Evolutionary conservation across 2,797 vertebrate species (phyloP).

Genomic region (Fistularia commersonii): DNA sequence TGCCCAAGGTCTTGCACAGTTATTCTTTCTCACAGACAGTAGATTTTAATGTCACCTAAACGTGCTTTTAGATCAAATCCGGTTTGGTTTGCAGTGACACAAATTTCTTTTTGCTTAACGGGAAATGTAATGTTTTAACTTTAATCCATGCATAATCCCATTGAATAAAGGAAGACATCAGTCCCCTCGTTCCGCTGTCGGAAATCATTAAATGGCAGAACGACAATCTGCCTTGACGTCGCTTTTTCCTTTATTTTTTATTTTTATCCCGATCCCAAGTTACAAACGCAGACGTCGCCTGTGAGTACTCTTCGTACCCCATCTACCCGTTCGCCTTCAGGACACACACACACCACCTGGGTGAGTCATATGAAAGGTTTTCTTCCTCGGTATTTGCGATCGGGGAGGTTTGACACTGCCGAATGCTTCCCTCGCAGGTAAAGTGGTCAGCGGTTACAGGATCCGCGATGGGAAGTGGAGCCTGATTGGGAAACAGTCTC

Average conservation of each 20-base stretch:
- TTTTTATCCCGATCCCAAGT: constrained; percentile 54
- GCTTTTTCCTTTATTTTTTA: constrained; percentile 4
- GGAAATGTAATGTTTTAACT: too few relatives aligned
- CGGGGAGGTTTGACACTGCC: too few relatives aligned
- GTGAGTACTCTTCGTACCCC: constrained; percentile 83
- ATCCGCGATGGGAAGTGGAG: constrained; percentile 89
- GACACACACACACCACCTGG: constrained; percentile 92
- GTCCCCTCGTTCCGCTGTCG: too few relatives aligned
- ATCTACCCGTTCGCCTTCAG: constrained; percentile 97
- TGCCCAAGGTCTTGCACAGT: too few relatives aligned
- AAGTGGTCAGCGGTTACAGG: constrained; percentile 95
- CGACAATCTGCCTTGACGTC: neutral
- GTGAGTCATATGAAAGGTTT: constrained; percentile 67
- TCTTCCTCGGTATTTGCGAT: neutral
- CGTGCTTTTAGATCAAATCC: too few relatives aligned
- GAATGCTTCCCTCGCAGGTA: constrained; percentile 72
- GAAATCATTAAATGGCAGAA: neutral
- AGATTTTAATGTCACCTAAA: too few relatives aligned
- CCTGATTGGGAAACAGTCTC: constrained; percentile 91
- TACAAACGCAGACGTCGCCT: constrained; percentile 90
- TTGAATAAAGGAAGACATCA: too few relatives aligned
- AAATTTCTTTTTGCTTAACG: too few relatives aligned
- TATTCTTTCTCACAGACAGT: too few relatives aligned
- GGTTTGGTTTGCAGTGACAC: too few relatives aligned
- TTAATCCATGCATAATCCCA: too few relatives aligned